Conservation (phyloP, 1,140 invertebrate genomes). For the Pteromalus puparum region DNA sequence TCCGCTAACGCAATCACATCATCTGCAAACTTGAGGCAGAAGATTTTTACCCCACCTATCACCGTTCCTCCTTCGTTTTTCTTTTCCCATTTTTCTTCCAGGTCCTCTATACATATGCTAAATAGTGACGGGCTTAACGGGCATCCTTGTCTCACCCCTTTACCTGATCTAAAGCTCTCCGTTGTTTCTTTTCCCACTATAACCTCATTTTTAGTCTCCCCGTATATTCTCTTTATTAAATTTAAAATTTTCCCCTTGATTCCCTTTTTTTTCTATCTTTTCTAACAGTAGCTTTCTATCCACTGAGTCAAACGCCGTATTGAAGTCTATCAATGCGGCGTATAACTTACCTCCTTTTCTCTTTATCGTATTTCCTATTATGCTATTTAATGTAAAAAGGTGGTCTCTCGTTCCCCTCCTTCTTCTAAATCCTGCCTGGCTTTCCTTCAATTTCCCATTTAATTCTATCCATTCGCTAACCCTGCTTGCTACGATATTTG, state of each 20-base stretch:
- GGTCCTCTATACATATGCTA: slow-evolving; percentile 36
- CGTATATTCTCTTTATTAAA: slow-evolving; percentile 6
- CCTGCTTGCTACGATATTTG: not conserved
- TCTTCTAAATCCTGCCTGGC: slow-evolving; percentile 7
- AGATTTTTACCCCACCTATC: too few species aligned
- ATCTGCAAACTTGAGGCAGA: too few species aligned
- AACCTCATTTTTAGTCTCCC: not conserved
- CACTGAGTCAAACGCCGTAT: not conserved
- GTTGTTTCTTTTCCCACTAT: slow-evolving; percentile 13
- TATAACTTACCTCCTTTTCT: not conserved
- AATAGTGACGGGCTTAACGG: slow-evolving; percentile 43
- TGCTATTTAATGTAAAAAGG: slow-evolving; percentile 1
- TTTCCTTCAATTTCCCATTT: not conserved
- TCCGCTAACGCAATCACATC: too few species aligned
- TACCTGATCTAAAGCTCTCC: slow-evolving; percentile 35
- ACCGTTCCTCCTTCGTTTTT: not conserved
- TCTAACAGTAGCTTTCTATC: not conserved
- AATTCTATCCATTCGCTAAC: not conserved
- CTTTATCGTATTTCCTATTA: slow-evolving; percentile 18
- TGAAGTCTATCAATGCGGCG: not conserved
- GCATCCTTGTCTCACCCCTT: slow-evolving; percentile 34
- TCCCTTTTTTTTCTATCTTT: not conserved
- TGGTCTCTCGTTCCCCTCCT: not conserved
- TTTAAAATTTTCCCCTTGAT: not conserved
- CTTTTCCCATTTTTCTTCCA: slow-evolving; percentile 28